Evolutionary conservation across 2,113 vertebrate genomes (phyloP).

Genomic region (Corydoras maculifer): DNA sequence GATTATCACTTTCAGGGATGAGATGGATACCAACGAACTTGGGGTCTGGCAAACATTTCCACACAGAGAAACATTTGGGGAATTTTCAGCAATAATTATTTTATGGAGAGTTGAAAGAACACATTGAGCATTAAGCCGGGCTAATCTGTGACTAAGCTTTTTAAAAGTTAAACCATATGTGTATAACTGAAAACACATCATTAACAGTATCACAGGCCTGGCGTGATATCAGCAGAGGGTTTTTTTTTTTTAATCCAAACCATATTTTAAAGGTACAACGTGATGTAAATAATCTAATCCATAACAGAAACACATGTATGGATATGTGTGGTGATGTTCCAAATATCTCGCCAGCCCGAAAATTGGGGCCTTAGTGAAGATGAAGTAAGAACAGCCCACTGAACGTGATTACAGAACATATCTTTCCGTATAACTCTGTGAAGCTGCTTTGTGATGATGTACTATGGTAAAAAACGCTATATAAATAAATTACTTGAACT

Average conservation of each 20-base stretch:
- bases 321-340: no score
- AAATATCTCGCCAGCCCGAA: no score
- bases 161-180: constrained; percentile 32
- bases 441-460: no score
- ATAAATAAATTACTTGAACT: no score
- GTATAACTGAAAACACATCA: constrained; percentile 4
- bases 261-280: no score
- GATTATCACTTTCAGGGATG: constrained; percentile 95
- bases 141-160: constrained; percentile 29
- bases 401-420: no score
- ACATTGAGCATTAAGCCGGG: constrained; percentile 50
- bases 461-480: no score
- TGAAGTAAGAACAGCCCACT: no score
- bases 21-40: constrained; percentile 83
- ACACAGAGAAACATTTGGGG: constrained; percentile 3
- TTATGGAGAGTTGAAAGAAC: constrained; percentile 38
- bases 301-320: constrained; percentile 31
- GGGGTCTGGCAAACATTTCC: constrained; percentile 70
- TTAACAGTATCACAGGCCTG: constrained; percentile 4
- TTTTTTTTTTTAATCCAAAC: no score
- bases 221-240: no score
- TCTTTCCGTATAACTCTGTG: no score
- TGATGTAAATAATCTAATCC: constrained; percentile 6
- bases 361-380: no score
- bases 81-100: not conserved